These are phyloP conservation scores for Dyspetes luteomarginatus DNA, from an alignment of 2,888 invertebrate species.

Conservation along the genomic window DNA sequence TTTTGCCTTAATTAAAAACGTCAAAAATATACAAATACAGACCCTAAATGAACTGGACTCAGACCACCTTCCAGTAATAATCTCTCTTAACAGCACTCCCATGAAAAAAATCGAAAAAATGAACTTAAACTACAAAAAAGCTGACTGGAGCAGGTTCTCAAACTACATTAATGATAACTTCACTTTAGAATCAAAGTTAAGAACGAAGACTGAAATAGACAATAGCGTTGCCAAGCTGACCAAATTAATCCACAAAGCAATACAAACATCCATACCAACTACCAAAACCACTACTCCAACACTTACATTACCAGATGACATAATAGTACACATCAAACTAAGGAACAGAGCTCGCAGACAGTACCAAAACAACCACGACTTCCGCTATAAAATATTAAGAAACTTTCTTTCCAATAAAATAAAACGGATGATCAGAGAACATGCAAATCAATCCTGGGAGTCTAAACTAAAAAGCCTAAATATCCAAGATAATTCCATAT, in stretches of 20 bases:
- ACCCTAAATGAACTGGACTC: neutral
- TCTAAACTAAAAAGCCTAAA: slow-evolving; percentile 38
- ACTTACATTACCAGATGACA: neutral
- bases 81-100: neutral
- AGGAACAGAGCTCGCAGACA: neutral
- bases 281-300: slow-evolving; percentile 15
- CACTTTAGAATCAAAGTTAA: too few species aligned
- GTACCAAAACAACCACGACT: neutral
- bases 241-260: neutral
- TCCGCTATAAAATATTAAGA: neutral
- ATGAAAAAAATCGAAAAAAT: neutral
- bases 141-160: neutral
- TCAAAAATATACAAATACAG: neutral
- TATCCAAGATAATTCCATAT: slow-evolving; percentile 52
- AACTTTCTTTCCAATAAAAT: neutral
- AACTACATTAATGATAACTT: neutral
- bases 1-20: slow-evolving; percentile 14
- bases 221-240: neutral
- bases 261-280: neutral
- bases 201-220: too few species aligned
- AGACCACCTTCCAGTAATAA: slow-evolving; percentile 8
- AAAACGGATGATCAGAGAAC: slow-evolving; percentile 29
- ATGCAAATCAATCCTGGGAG: slow-evolving; percentile 19
- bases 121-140: too few species aligned
- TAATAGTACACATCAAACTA: neutral